These are phyloP conservation scores for Melanotus villosus DNA, from an alignment of 2,888 invertebrate species.

Conservation along the genomic window DNA sequence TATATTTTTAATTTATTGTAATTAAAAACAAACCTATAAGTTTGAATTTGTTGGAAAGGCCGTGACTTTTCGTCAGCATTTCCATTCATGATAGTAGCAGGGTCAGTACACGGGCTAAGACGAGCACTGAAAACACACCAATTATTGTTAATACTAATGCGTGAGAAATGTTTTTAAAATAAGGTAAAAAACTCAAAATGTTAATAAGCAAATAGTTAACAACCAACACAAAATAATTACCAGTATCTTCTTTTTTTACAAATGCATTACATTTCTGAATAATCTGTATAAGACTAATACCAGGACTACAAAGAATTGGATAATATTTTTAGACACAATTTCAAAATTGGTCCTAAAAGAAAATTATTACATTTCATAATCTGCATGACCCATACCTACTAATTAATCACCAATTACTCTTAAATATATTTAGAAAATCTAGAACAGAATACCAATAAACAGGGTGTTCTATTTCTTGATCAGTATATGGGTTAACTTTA, in stretches of 20 bases:
- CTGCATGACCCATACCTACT: too few species aligned
- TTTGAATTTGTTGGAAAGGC: constrained; percentile 80
- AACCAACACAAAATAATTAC: constrained; percentile 3
- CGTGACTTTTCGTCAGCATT: constrained; percentile 75
- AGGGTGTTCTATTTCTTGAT: too few species aligned
- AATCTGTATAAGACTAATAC: background rate
- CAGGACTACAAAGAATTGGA: constrained; percentile 14
- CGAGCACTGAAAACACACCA: constrained; percentile 62
- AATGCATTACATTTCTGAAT: background rate
- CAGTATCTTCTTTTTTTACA: background rate
- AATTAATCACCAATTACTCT: too few species aligned
- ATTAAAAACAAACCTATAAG: constrained; percentile 75
- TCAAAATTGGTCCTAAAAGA: background rate
- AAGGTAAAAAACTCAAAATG: background rate
- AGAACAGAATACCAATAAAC: too few species aligned
- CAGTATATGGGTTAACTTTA: too few species aligned
- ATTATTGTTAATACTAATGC: constrained; percentile 15
- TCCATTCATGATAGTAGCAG: constrained; percentile 73
- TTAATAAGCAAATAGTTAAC: background rate
- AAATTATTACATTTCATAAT: too few species aligned
- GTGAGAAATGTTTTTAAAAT: background rate
- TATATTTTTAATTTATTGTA: background rate
- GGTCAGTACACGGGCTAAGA: constrained; percentile 76
- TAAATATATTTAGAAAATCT: too few species aligned
- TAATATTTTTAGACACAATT: background rate